Percentiles rank a stretch among this genome's conserved stretches.
Conservation (phyloP, 1,140 invertebrate species). For the Coenobita brevimanus region DNA sequence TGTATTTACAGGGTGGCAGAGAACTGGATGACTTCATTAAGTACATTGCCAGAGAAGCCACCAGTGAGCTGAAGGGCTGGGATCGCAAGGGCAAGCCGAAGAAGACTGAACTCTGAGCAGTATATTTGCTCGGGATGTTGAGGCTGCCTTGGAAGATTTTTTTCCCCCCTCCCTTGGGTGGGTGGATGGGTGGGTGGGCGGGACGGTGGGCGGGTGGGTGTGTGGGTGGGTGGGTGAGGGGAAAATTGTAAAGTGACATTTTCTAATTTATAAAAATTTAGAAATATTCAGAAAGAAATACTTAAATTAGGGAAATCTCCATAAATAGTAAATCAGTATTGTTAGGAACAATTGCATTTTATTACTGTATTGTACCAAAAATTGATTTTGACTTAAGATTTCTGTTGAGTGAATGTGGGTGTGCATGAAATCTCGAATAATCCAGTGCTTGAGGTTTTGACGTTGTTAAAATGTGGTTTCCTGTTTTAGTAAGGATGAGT, state of each 20-base stretch:
- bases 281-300: too few species aligned
- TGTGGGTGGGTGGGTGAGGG: too few species aligned
- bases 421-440: too few species aligned
- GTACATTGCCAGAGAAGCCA: constrained; percentile 95
- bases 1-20: constrained; percentile 84
- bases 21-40: constrained; percentile 96
- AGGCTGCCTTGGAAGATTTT: background rate
- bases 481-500: background rate
- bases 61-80: constrained; percentile 89
- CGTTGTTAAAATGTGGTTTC: background rate
- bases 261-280: too few species aligned
- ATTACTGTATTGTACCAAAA: too few species aligned
- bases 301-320: too few species aligned
- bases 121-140: background rate
- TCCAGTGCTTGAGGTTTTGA: background rate
- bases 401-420: too few species aligned
- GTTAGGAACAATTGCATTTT: too few species aligned
- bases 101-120: constrained; percentile 79
- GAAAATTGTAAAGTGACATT: too few species aligned
- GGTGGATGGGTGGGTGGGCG: background rate
- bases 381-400: too few species aligned
- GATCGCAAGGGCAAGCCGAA: constrained; percentile 88
- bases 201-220: background rate
- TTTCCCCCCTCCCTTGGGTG: too few species aligned
- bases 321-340: too few species aligned